Evolutionary conservation across 1,140 invertebrate species (phyloP), one percentile per base, ranked within the genome.

Genomic region (Brachionus angularis): DNA sequence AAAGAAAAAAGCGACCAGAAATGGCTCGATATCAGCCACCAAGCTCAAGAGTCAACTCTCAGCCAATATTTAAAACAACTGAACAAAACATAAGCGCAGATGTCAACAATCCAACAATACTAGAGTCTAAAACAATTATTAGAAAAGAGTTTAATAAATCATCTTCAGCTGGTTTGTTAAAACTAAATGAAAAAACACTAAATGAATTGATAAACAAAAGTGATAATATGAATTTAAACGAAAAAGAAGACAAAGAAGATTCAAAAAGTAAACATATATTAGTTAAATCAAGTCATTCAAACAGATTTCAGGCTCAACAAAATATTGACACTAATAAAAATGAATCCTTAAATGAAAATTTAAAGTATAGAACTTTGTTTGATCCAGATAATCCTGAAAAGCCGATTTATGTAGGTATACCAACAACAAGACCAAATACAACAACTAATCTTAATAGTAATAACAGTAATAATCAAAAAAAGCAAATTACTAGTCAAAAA

Each of bases 311-410:
- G 10, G 16, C 27, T 42, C 39, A 16, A 42, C 10, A 16, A 42
- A 42, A 42, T 16, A 10, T 16, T 10, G 16, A 42, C 39, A 42
- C 10, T 16, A 16, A 10, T 10, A 10, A 10, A 16, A 42, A 16
- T 42, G 39, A 42, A 42, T 10, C 39, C 16, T 42, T 16, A 10
- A 16, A 42, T 42, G 10, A 10, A 10, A 42, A 42, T 42, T 10
- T 16, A 16, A 10, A 10, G 10, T 42, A 75, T 42, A 73, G 74
- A 8, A 74, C 72, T 12, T 75, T 88, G 14, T 88, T 85, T 76
- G 86, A 88, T 79, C 87, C 86, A 2, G 86, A 87, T 73, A 88
- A 88, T 80, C 87, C 87, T 1, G 83, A 83, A 73, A 87, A 86
- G 78, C 87, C 87, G 16, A 87, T 88, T 71, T 81, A 87, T 73